Conservation (phyloP, 1,140 invertebrate genomes). For the Antheraea pernyi region DNA sequence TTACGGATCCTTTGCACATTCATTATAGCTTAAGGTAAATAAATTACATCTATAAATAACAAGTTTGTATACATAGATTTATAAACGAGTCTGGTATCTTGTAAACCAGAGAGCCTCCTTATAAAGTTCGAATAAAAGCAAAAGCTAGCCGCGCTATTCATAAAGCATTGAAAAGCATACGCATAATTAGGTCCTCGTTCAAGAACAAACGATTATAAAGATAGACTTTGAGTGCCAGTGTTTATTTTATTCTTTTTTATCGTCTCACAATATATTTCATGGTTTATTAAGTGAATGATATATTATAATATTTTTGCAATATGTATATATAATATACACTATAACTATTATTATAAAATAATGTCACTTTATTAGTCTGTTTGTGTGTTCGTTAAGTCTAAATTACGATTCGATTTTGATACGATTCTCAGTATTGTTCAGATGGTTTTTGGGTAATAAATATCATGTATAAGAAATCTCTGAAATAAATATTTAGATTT, state of each 20-base stretch:
- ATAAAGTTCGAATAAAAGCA: constrained; percentile 10
- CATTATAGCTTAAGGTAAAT: constrained; percentile 1
- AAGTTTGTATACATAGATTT: neutral
- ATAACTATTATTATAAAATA: too few relatives aligned
- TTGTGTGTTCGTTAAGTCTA: too few relatives aligned
- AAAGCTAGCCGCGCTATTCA: constrained; percentile 1
- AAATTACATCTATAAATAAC: constrained; percentile 4
- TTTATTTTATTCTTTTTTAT: neutral
- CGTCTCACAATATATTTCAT: neutral
- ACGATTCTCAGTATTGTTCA: too few relatives aligned
- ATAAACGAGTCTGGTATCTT: neutral
- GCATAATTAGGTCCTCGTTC: neutral
- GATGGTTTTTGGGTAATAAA: too few relatives aligned
- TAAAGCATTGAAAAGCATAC: constrained; percentile 4
- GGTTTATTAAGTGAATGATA: too few relatives aligned
- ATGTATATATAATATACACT: too few relatives aligned
- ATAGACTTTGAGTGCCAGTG: neutral
- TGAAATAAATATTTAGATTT: too few relatives aligned
- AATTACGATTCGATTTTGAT: too few relatives aligned
- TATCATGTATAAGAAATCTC: too few relatives aligned
- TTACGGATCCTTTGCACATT: neutral
- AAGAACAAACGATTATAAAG: constrained; percentile 1
- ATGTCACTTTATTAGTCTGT: too few relatives aligned
- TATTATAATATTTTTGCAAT: too few relatives aligned
- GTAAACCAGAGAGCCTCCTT: constrained; percentile 5